Evolutionary conservation across 2,797 vertebrate genomes (phyloP).

Genomic region (Acanthurus lineatus): DNA sequence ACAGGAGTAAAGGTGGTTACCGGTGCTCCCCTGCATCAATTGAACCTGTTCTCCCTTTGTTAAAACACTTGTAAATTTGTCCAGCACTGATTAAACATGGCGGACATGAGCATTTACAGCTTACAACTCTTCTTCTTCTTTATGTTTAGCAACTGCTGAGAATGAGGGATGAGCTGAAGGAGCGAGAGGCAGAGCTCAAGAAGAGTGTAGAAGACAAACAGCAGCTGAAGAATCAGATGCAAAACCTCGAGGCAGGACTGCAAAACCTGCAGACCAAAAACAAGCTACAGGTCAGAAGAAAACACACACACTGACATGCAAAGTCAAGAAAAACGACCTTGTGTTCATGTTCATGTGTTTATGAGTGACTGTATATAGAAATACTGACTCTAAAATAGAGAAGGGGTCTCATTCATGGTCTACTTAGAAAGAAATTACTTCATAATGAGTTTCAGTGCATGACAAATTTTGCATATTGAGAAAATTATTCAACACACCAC

Average conservation of each 20-base stretch:
- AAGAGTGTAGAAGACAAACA: slow-evolving; percentile 87
- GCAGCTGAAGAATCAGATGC: slow-evolving; percentile 85
- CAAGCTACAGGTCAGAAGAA: slow-evolving; percentile 27
- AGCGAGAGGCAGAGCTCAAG: slow-evolving; percentile 86
- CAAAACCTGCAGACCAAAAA: slow-evolving; percentile 58
- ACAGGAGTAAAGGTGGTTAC: background rate
- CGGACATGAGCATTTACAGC: background rate
- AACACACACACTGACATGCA: background rate
- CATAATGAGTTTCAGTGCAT: slow-evolving; percentile 47
- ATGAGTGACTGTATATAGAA: slow-evolving; percentile 8
- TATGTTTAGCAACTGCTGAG: slow-evolving; percentile 87
- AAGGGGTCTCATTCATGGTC: slow-evolving; percentile 33
- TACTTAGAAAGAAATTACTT: slow-evolving; percentile 47
- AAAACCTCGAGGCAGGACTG: slow-evolving; percentile 86
- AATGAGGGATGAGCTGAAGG: slow-evolving; percentile 88
- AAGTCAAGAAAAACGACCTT: background rate
- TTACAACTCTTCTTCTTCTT: slow-evolving; percentile 18
- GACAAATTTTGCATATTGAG: slow-evolving; percentile 43
- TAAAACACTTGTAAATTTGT: background rate
- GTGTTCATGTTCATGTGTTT: background rate
- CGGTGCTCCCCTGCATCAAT: background rate
- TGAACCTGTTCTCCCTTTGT: slow-evolving; percentile 9
- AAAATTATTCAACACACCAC: slow-evolving; percentile 31
- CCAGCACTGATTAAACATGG: slow-evolving; percentile 4
- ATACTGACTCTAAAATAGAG: slow-evolving; percentile 12